Conservation (phyloP, 2,888 invertebrate genomes). For the Hyppa rectilinea region DNA sequence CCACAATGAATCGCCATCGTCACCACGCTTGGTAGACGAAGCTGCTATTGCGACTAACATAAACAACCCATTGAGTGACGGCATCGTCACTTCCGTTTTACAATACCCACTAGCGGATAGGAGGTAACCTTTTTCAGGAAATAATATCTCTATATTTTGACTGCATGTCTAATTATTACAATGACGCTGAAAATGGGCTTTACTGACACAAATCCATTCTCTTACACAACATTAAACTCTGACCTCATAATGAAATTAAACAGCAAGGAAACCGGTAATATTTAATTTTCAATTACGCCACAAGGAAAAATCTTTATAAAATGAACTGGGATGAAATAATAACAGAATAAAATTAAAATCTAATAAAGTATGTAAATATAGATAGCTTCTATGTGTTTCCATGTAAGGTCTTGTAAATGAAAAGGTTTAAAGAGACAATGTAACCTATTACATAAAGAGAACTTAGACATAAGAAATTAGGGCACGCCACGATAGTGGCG, state of each 20-base stretch:
- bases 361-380: conserved; percentile 36
- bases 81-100: too few relatives aligned
- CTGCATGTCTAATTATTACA: conserved; percentile 20
- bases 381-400: conserved; percentile 11
- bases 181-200: conserved; percentile 30
- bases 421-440: conserved; percentile 24
- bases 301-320: conserved; percentile 44
- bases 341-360: conserved; percentile 46
- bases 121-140: too few relatives aligned
- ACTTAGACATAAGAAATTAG: conserved; percentile 51
- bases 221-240: conserved; percentile 48
- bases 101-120: too few relatives aligned
- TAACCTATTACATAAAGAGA: conserved; percentile 48
- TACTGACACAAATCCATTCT: conserved; percentile 39
- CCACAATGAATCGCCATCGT: background rate
- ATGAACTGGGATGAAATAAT: conserved; percentile 20
- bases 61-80: background rate
- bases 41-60: background rate
- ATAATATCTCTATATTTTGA: background rate
- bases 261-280: conserved; percentile 42
- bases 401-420: conserved; percentile 25
- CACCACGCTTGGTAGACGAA: background rate
- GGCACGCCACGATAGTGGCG: too few relatives aligned
- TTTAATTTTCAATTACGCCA: conserved; percentile 54
- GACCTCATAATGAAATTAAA: conserved; percentile 51